phyloP scores from a whole-genome alignment of 2,113 vertebrate genomes.

The Furnarius figulus region DNA sequence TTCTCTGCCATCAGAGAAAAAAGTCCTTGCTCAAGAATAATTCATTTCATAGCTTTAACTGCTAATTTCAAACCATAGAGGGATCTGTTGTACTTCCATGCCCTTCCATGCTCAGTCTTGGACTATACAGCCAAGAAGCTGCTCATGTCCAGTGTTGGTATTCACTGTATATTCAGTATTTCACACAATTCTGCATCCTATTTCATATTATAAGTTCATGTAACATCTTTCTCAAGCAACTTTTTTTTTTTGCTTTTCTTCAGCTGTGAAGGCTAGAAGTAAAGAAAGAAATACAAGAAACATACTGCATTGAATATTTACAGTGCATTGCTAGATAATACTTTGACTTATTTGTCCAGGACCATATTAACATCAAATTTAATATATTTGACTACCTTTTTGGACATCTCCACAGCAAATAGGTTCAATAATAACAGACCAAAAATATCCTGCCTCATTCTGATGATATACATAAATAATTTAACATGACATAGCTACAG shows the following conservation, averaged over 20 bases:
- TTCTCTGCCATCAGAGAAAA: not conserved
- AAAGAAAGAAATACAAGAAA: not conserved
- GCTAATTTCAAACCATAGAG: not conserved
- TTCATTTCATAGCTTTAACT: not conserved
- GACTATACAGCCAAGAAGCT: not conserved
- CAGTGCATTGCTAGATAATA: not conserved
- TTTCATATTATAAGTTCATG: not conserved
- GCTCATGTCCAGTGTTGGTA: fast-evolving
- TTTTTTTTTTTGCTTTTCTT: not conserved
- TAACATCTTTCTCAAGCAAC: not conserved
- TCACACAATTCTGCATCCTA: not conserved
- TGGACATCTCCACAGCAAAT: not conserved
- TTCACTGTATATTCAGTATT: not conserved
- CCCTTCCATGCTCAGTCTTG: not conserved
- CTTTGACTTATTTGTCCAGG: not conserved
- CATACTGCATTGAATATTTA: not conserved
- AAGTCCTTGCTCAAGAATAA: not conserved
- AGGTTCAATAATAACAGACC: not conserved
- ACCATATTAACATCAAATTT: not conserved
- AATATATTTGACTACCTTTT: not conserved
- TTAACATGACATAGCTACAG: not conserved
- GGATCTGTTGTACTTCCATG: not conserved
- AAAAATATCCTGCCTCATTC: not conserved
- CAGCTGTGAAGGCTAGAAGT: not conserved
- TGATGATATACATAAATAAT: not conserved